Evolutionary conservation across 2,113 vertebrate species (phyloP), one percentile per base, ranked within the genome.

Genomic region (Regulus satrapa): DNA sequence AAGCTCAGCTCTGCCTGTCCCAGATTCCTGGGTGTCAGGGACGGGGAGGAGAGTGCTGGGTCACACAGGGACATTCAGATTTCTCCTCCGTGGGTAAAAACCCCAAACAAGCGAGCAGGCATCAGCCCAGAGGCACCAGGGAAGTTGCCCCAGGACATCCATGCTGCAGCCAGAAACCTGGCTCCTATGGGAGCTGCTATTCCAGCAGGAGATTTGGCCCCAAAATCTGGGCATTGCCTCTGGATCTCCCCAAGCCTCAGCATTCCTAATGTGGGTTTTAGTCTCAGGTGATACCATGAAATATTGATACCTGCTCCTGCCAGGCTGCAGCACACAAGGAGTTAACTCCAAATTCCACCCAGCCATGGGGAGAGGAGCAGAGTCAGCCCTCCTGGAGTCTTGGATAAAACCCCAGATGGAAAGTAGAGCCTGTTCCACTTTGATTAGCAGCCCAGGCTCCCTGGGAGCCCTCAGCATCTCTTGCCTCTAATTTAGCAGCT

Each of bases 361-460:
- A 0, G 40, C 26, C 21, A 2, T 4, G 36, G 81, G 46, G 23
- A 74, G 6, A 26, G 8, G 18, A 67, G 54, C 86, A 89, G 72
- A 21, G 66, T 58, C 52, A 55, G 69, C 68, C 46, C 73, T 58
- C 12, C 31, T 23, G 64, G 34, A 71, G 68, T 55, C 43, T 59
- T 74, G 10, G 16, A 19, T 79, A 46, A 92, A 74, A n/a, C 12
- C 55, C 26, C 40, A 86, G 64, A 45, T 56, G 79, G 56, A 87
- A 90, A 80, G 77, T 5, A 0, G 59, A 73, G 78, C 41, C 31
- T 49, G 63, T 16, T 89, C 62, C 56, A 66, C 85, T 96, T 86
- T 82, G 87, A 94, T 95, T 46, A 96, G 69, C 78, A 96, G 66
- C 58, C 26, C 11, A 73, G 58, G 34, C 62, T 95, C 79, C 85